A percentile compares a stretch with the other conserved stretches of the same genome.
phyloP scores from a whole-genome alignment of 2,797 vertebrate species.

The Anisognathus igniventris region DNA sequence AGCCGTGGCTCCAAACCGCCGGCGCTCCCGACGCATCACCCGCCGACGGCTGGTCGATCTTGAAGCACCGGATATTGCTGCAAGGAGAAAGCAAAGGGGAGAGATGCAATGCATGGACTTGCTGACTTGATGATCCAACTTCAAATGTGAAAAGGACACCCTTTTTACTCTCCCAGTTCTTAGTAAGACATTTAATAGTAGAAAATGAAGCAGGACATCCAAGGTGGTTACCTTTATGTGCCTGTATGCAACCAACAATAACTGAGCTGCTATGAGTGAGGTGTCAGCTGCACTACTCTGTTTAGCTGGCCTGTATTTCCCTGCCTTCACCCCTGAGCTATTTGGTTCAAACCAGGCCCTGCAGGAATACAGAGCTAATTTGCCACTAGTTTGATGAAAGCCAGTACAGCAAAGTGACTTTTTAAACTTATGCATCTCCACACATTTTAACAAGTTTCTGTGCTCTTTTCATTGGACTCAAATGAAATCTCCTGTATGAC shows the following conservation, averaged over 20 bases:
- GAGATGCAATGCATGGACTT: not conserved
- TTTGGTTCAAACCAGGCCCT: not conserved
- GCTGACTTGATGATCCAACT: not conserved
- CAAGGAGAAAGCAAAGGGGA: not conserved
- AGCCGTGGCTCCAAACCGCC: constrained; percentile 96
- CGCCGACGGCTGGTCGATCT: constrained; percentile 88
- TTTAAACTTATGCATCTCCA: not conserved
- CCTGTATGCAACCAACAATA: not conserved
- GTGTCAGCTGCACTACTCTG: not conserved
- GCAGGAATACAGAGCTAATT: not conserved
- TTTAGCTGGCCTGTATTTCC: not conserved
- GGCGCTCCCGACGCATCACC: constrained; percentile 88
- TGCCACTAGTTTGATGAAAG: not conserved
- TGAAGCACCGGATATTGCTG: constrained; percentile 97
- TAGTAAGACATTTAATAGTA: not conserved
- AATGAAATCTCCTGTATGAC: not conserved
- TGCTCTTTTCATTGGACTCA: not conserved
- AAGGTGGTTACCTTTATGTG: not conserved
- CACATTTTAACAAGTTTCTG: not conserved
- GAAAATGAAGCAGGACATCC: not conserved
- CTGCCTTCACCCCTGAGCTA: not conserved
- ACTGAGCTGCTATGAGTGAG: not conserved
- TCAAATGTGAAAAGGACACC: not conserved
- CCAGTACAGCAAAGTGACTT: not conserved
- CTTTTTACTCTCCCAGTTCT: not conserved